Evolutionary conservation across 2,888 invertebrate genomes (phyloP).

Genomic region (Capitulum mitella): DNA sequence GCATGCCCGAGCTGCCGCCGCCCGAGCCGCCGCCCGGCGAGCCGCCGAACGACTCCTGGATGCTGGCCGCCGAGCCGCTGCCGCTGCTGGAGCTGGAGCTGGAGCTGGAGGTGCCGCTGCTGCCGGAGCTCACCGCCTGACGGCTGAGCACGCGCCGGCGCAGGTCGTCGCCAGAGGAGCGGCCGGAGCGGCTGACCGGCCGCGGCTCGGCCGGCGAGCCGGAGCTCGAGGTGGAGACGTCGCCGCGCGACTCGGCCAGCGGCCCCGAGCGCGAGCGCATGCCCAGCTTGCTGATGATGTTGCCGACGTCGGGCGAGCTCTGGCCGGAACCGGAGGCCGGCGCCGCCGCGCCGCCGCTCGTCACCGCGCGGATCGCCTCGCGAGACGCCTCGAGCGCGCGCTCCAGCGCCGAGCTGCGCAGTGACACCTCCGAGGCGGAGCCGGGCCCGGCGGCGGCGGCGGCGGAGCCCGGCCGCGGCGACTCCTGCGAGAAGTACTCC

Average conservation of each 20-base stretch:
- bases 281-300: constrained; percentile 1
- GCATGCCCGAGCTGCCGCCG: not conserved
- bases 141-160: not conserved
- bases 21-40: not conserved
- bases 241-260: not conserved
- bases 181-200: not conserved
- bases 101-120: not conserved
- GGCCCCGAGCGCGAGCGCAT: not conserved
- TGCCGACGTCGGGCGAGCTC: not conserved
- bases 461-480: constrained; percentile 3
- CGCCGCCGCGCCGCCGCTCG: not conserved
- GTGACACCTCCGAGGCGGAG: not conserved
- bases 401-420: constrained; percentile 22
- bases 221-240: not conserved
- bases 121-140: not conserved
- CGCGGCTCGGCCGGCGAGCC: not conserved
- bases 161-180: constrained; percentile 3
- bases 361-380: not conserved
- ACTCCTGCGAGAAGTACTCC: not conserved
- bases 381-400: constrained; percentile 2
- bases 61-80: not conserved
- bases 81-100: not conserved
- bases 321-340: too few species aligned
- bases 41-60: not conserved
- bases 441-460: not conserved